Conservation (phyloP, 2,888 invertebrate species). For the Thymelicus acteon region DNA sequence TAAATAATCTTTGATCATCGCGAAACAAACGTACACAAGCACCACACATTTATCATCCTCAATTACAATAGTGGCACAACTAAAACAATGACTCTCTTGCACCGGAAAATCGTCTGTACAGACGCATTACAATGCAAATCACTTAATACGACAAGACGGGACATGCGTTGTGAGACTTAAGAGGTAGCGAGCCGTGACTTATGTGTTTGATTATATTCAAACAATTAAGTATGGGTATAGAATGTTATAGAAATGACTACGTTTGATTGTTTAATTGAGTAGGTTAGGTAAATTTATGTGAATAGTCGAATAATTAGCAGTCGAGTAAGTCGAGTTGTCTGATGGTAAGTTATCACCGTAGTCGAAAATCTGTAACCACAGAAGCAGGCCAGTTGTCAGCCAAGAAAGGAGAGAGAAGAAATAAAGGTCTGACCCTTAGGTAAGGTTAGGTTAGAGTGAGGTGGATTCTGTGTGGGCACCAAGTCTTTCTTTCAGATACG, state of each 20-base stretch:
- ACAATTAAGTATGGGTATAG: neutral
- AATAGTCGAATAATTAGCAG: too few relatives aligned
- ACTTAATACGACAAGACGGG: constrained; percentile 18
- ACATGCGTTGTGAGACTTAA: constrained; percentile 12
- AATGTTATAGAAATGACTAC: neutral
- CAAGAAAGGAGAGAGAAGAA: too few relatives aligned
- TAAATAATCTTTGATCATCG: constrained; percentile 7
- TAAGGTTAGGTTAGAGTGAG: too few relatives aligned
- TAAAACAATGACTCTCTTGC: constrained; percentile 30
- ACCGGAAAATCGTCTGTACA: constrained; percentile 35
- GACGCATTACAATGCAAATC: constrained; percentile 36
- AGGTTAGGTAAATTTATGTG: too few relatives aligned
- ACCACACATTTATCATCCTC: constrained; percentile 13
- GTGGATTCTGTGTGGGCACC: too few relatives aligned
- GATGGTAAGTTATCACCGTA: too few relatives aligned
- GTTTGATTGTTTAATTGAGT: too few relatives aligned
- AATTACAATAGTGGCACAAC: constrained; percentile 19
- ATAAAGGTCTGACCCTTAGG: too few relatives aligned
- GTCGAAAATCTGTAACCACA: too few relatives aligned
- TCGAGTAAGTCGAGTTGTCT: too few relatives aligned
- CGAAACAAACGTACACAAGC: neutral
- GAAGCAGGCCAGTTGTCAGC: too few relatives aligned
- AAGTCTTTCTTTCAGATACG: too few relatives aligned
- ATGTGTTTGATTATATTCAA: neutral
- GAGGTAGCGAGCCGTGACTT: constrained; percentile 4